phyloP scores from a whole-genome alignment of 2,113 vertebrate species.

The Jaculus jaculus region DNA sequence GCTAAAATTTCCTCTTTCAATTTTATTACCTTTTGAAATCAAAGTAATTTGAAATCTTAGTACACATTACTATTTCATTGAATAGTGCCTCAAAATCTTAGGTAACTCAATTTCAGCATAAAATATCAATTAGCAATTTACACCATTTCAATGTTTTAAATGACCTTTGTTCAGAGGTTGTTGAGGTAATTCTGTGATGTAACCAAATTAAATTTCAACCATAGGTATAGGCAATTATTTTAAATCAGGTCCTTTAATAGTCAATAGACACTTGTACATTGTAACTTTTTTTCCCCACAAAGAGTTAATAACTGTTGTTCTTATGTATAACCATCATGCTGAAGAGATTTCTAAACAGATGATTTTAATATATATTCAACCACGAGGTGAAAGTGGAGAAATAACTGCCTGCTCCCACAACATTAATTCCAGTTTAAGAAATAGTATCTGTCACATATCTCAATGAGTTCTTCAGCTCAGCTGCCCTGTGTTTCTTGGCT shows the following conservation, averaged over 20 bases:
- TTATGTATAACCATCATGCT: not conserved
- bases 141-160: slow-evolving; percentile 56
- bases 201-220: slow-evolving; percentile 74
- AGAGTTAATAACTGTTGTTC: slow-evolving; percentile 50
- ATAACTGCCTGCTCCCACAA: not conserved
- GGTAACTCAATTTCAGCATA: slow-evolving; percentile 71
- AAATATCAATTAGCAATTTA: slow-evolving; percentile 77
- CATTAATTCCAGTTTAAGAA: not conserved
- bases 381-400: not conserved
- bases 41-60: slow-evolving; percentile 70
- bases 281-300: slow-evolving; percentile 51
- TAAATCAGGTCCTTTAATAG: slow-evolving; percentile 47
- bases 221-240: slow-evolving; percentile 61
- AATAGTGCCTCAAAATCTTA: slow-evolving; percentile 74
- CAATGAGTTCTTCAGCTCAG: not conserved
- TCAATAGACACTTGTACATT: slow-evolving; percentile 5
- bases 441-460: not conserved
- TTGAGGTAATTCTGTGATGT: slow-evolving; percentile 64
- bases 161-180: slow-evolving; percentile 75
- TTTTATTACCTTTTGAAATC: slow-evolving; percentile 71
- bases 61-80: slow-evolving; percentile 63
- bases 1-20: slow-evolving; percentile 57
- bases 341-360: slow-evolving; percentile 26
- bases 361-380: not conserved
- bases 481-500: not conserved